Conservation (phyloP, 2,888 invertebrate species). For the Podotricha telesiphe region DNA sequence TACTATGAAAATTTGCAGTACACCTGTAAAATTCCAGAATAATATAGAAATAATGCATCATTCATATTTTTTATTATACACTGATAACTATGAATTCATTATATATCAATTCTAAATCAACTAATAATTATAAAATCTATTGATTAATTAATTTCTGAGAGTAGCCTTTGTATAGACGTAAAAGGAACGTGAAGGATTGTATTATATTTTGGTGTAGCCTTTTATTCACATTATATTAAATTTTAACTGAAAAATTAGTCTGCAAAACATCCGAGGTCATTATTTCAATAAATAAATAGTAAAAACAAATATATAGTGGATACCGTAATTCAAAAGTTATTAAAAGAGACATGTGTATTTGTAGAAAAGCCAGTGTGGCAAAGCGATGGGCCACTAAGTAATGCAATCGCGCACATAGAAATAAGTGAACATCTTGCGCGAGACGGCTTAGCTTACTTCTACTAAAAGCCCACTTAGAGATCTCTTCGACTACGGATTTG, state of each 20-base stretch:
- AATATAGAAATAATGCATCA: background rate
- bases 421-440: constrained; percentile 75
- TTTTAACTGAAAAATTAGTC: background rate
- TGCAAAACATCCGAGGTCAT: background rate
- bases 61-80: background rate
- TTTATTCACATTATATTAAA: background rate
- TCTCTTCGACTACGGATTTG: constrained; percentile 78
- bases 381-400: constrained; percentile 52
- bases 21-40: background rate
- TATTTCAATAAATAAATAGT: background rate
- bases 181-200: background rate
- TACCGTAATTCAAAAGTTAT: constrained; percentile 7
- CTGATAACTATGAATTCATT: too few species aligned
- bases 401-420: constrained; percentile 72
- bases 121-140: background rate
- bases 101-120: too few species aligned
- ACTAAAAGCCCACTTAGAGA: constrained; percentile 83
- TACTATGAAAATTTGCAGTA: background rate
- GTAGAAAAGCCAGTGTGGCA: constrained; percentile 43
- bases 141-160: too few species aligned
- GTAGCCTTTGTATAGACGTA: too few species aligned
- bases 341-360: constrained; percentile 38
- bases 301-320: background rate
- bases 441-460: constrained; percentile 79
- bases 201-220: background rate